Conservation (phyloP, 2,888 invertebrate species). For the Nycteola revayana region DNA sequence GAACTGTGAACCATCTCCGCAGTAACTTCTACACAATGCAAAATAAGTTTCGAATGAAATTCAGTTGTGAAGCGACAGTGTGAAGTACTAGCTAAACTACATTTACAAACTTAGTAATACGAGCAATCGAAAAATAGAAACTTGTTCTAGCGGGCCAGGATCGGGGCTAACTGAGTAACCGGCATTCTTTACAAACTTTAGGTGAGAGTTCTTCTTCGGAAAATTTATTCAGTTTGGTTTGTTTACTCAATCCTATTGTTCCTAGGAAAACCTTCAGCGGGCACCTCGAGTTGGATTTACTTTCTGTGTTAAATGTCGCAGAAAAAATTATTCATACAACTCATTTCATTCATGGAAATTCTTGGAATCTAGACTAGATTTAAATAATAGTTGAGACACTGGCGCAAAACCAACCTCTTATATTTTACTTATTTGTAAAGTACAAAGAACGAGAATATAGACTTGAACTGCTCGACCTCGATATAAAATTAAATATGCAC, state of each 20-base stretch:
- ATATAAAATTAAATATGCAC: too few relatives aligned
- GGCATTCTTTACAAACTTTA: constrained; percentile 71
- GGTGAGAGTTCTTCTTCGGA: constrained; percentile 54
- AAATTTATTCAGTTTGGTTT: constrained; percentile 64
- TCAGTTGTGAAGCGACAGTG: constrained; percentile 59
- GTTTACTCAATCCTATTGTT: constrained; percentile 46
- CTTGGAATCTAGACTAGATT: constrained; percentile 14
- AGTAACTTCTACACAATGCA: constrained; percentile 50
- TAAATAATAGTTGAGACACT: constrained; percentile 12
- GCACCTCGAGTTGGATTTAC: constrained; percentile 14
- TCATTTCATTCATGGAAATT: constrained; percentile 19
- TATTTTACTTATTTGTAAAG: too few relatives aligned
- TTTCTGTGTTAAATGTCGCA: constrained; percentile 26
- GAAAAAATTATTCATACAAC: constrained; percentile 29
- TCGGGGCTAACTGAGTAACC: constrained; percentile 72
- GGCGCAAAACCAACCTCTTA: too few relatives aligned
- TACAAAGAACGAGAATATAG: too few relatives aligned
- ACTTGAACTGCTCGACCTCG: too few relatives aligned
- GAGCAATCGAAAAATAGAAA: constrained; percentile 79
- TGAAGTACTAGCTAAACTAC: constrained; percentile 66
- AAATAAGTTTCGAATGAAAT: constrained; percentile 61
- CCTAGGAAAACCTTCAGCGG: constrained; percentile 21
- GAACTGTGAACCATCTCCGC: constrained; percentile 20
- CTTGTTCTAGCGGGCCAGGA: constrained; percentile 54
- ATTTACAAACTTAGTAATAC: constrained; percentile 74